Percentiles rank a stretch among this genome's conserved stretches.
Conservation (phyloP, 2,797 vertebrate species). For the Falco novaeseelandiae region DNA sequence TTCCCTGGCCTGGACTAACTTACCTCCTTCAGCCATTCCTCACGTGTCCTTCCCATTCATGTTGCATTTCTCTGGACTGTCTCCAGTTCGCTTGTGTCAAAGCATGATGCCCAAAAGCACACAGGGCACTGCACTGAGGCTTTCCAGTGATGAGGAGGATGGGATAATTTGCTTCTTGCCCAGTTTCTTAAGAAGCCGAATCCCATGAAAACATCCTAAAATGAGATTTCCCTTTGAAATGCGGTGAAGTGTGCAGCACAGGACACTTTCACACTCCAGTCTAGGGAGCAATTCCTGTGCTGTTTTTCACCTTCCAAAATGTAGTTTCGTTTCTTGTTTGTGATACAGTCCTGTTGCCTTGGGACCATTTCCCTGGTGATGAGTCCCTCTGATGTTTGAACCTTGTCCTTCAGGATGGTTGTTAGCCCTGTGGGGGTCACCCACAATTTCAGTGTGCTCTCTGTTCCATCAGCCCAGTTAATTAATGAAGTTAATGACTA, state of each 20-base stretch:
- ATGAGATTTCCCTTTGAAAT: neutral
- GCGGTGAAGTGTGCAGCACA: fast-evolving
- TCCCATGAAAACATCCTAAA: neutral
- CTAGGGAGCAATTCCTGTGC: neutral
- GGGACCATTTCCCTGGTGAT: neutral
- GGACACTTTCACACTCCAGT: neutral
- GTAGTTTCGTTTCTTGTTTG: neutral
- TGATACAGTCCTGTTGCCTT: neutral
- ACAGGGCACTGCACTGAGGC: neutral
- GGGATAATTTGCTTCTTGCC: neutral
- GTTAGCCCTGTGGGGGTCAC: neutral
- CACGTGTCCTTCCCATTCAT: neutral
- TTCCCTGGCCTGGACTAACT: neutral
- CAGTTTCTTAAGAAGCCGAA: neutral
- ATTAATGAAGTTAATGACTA: neutral
- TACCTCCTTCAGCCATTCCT: neutral
- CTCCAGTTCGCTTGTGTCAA: neutral
- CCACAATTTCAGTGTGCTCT: neutral
- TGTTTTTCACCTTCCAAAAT: neutral
- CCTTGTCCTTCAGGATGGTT: neutral
- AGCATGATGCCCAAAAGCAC: neutral
- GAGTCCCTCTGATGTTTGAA: neutral
- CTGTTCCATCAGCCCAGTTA: neutral
- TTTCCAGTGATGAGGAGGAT: fast-evolving
- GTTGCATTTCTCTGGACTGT: neutral